Conservation (phyloP, 2,113 vertebrate genomes). For the Sylvietta virens region DNA sequence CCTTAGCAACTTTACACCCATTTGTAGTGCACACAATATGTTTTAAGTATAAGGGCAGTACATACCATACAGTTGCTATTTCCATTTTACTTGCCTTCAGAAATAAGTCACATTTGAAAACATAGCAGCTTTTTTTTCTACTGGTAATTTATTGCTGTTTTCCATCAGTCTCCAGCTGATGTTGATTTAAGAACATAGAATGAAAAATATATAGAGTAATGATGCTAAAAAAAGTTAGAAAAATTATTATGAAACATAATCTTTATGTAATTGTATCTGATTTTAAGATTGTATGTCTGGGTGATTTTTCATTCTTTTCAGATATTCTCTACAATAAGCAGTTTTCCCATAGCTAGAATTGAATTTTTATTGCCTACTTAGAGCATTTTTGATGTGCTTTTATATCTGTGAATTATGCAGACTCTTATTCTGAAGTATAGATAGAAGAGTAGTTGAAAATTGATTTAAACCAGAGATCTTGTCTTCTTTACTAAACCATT, state of each 20-base stretch:
- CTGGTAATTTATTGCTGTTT: not conserved
- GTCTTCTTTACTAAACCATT: not conserved
- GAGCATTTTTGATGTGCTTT: not conserved
- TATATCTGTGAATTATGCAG: not conserved
- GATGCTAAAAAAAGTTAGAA: not conserved
- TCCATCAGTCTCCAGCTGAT: not conserved
- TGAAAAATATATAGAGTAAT: not conserved
- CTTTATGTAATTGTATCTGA: not conserved
- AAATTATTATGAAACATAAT: not conserved
- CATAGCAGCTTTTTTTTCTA: not conserved
- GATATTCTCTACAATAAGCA: not conserved
- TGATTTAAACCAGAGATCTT: not conserved
- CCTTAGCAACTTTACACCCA: not conserved
- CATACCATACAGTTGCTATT: not conserved
- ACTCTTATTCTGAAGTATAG: not conserved
- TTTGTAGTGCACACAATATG: not conserved
- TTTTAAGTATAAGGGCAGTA: not conserved
- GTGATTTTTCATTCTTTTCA: not conserved
- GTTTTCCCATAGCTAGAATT: not conserved
- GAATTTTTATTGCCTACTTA: not conserved
- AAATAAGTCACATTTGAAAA: not conserved
- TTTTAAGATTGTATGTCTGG: not conserved
- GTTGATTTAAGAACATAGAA: not conserved
- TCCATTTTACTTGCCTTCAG: not conserved
- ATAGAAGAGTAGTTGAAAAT: not conserved